phyloP scores from a whole-genome alignment of 2,797 vertebrate species.

The Tamandua tetradactyla region DNA sequence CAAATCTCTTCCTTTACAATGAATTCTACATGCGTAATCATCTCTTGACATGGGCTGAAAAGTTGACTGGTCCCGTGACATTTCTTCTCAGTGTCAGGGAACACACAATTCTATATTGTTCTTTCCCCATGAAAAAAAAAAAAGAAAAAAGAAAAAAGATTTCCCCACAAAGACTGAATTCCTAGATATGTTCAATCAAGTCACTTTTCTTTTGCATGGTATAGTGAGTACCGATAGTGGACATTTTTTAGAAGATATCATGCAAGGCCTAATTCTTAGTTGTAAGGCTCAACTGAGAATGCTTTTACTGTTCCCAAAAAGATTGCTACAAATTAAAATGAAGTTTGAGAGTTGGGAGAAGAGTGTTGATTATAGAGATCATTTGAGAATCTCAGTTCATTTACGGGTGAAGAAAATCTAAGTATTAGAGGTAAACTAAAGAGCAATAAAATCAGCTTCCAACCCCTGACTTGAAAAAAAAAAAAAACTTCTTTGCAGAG shows the following conservation, averaged over 20 bases:
- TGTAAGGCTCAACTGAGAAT: not conserved
- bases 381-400: not conserved
- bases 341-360: not conserved
- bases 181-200: not conserved
- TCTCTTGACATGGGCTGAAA: not conserved
- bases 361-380: not conserved
- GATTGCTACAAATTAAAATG: constrained; percentile 1
- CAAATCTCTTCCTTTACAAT: not conserved
- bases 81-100: not conserved
- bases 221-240: not conserved
- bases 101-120: not conserved
- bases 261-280: not conserved
- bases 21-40: not conserved
- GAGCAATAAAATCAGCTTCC: not conserved
- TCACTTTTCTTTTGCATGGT: not conserved
- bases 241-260: not conserved
- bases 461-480: fast-evolving
- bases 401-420: not conserved
- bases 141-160: not conserved
- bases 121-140: not conserved
- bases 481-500: not conserved
- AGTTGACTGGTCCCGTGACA: too few species aligned
- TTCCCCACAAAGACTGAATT: not conserved
- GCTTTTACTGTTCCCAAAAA: not conserved
- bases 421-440: constrained; percentile 6